Base-by-base conservation (phyloP, 2,888 invertebrate species). In the Mylabris sibirica region DNA sequence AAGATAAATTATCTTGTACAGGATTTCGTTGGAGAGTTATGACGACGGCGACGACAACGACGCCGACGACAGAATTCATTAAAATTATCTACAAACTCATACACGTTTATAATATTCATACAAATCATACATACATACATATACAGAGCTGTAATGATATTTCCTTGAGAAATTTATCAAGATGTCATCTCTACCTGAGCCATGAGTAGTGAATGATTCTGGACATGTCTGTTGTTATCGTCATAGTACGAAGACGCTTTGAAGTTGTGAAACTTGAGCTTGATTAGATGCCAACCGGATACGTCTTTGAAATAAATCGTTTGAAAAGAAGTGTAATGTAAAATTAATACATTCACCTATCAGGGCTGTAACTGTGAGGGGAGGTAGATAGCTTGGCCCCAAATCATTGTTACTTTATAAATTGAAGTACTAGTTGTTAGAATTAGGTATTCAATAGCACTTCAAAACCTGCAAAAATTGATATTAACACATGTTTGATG, bases 21-120 rank as follows among this genome's bases (percentile, higher is more conserved):
- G 38, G 12, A 14, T 38, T 14, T 14, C 12, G 12, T 38, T 14
- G 12, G 12, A 38, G 14, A 12, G 14, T 12, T 38, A 0, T 38
- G n/a, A 14, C 38, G 5, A 26, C 26, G 2, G 5, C 26, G 5
- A 26, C 26, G 2, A 26, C 26, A 26, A 26, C 8, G 4, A 41
- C n/a, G 41, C n/a, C 6, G 44, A 44, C 17, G 44, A 44, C 49
- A 22, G 49, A 53, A 53, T 53, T 53, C 49, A 22, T 53, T 22
- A 20, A 53, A 53, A 53, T 53, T 53, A 53, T 53, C 49, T 22
- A 22, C 49, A 53, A 53, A 53, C 8, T 53, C 49, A 22, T 22
- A 22, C 9, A 53, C 6, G n/a, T 17, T 5, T n/a, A 44, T n/a
- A 6, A n/a, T 38, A 38, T 5, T 26, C 35, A 11, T 8, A 11